A percentile compares a stretch with the other conserved stretches of the same genome.
Evolutionary conservation across 2,888 invertebrate genomes (phyloP).

Genomic region (Cheilosia pagana): DNA sequence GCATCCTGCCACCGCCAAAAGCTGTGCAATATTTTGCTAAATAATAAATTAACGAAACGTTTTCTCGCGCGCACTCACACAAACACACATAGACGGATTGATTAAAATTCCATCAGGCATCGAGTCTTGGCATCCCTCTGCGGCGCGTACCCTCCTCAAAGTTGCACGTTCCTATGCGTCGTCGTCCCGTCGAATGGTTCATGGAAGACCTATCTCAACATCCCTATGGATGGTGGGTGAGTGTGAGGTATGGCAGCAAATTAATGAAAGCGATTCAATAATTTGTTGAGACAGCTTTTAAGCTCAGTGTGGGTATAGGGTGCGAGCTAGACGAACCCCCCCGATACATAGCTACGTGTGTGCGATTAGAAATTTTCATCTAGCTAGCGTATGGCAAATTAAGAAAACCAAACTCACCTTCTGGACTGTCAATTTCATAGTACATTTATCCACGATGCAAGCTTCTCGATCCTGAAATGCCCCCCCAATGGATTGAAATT

Average conservation of each 20-base stretch:
- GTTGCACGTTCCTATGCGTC: conserved; percentile 63
- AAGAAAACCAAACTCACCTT: conserved; percentile 79
- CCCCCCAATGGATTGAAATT: conserved; percentile 9
- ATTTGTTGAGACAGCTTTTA: conserved; percentile 76
- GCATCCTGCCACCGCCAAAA: neutral
- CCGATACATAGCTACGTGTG: conserved; percentile 2
- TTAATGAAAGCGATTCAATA: conserved; percentile 76
- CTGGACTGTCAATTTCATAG: conserved; percentile 83
- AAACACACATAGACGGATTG: conserved; percentile 58
- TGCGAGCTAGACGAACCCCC: neutral
- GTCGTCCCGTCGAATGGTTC: conserved; percentile 44
- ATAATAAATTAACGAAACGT: conserved; percentile 72
- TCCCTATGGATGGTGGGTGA: conserved; percentile 64
- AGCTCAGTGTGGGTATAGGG: conserved; percentile 25
- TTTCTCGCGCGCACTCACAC: conserved; percentile 69
- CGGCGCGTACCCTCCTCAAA: conserved; percentile 13
- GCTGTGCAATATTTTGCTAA: conserved; percentile 71
- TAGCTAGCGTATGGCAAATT: conserved; percentile 35
- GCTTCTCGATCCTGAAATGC: conserved; percentile 54
- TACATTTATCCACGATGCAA: conserved; percentile 81
- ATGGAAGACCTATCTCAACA: conserved; percentile 71
- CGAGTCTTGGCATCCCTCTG: conserved; percentile 37
- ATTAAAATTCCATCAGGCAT: conserved; percentile 74
- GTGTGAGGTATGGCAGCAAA: conserved; percentile 59
- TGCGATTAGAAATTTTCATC: neutral